These are phyloP conservation scores for Sebastes variabilis DNA, from an alignment of 2,797 vertebrate species.

Conservation along the genomic window DNA sequence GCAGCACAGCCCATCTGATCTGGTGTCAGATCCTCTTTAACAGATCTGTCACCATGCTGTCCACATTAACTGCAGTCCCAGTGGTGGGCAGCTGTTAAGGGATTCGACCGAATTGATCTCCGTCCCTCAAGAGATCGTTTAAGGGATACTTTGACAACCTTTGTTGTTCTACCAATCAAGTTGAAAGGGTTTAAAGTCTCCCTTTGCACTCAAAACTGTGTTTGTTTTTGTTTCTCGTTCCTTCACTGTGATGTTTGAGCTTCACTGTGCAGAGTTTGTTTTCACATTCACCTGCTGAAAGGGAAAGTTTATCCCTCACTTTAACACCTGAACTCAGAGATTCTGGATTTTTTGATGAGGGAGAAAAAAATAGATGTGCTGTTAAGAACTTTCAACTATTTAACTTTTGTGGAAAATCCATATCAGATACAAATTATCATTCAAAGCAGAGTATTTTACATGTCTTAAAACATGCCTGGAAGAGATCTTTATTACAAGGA, in stretches of 20 bases:
- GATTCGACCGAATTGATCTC: neutral
- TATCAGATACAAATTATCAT: no score
- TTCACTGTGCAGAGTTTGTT: neutral
- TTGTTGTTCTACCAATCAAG: neutral
- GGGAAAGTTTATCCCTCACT: neutral
- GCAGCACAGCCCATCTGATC: conserved; percentile 26
- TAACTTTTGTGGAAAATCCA: no score
- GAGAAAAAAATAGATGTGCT: no score
- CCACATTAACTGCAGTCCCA: neutral
- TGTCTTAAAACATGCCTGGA: neutral
- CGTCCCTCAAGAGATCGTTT: neutral
- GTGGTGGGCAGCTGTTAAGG: conserved; percentile 14
- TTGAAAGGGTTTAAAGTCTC: neutral
- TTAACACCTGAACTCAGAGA: no score
- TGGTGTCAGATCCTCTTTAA: neutral
- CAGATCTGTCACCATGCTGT: neutral
- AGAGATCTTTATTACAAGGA: neutral
- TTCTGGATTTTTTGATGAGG: no score
- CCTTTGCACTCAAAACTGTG: neutral
- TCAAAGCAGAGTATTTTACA: neutral
- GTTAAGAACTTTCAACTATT: no score
- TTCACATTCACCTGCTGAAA: neutral
- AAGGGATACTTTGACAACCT: neutral
- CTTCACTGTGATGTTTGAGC: no score
- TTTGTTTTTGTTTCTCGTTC: no score